Conservation (phyloP, 2,888 invertebrate species). For the Bellardia bayeri region DNA sequence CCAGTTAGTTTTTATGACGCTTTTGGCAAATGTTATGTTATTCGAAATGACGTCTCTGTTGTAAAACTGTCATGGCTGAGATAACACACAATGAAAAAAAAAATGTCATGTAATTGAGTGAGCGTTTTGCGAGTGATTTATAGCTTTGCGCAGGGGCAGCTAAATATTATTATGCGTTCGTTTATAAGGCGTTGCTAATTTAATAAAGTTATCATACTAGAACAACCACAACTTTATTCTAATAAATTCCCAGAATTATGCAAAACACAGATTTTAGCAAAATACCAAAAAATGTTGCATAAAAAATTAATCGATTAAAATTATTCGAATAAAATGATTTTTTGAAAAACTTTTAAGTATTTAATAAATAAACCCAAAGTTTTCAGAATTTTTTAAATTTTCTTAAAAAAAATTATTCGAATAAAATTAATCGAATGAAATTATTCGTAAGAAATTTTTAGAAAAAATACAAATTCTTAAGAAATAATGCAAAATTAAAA, state of each 20-base stretch:
- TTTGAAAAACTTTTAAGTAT: too few species aligned
- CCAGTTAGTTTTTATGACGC: conserved; percentile 60
- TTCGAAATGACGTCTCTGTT: conserved; percentile 67
- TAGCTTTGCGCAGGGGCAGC: conserved; percentile 6
- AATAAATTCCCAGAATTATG: not conserved
- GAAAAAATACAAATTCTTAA: too few species aligned
- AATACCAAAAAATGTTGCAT: too few species aligned
- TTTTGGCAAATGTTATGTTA: conserved; percentile 49
- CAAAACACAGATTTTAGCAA: too few species aligned
- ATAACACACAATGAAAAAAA: conserved; percentile 53
- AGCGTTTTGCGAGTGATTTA: conserved; percentile 30
- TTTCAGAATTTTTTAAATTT: too few species aligned
- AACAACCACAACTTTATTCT: not conserved
- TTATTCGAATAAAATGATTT: too few species aligned
- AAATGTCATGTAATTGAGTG: conserved; percentile 12
- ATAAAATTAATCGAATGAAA: too few species aligned
- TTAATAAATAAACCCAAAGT: too few species aligned
- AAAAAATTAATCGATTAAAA: too few species aligned
- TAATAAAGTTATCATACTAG: not conserved
- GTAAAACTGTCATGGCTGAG: conserved; percentile 67
- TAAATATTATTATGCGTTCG: not conserved
- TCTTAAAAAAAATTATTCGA: too few species aligned
- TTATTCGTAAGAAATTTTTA: too few species aligned
- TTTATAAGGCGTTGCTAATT: conserved; percentile 15
- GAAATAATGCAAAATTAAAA: too few species aligned